These are phyloP conservation scores for Peromyscus attwateri DNA, from an alignment of 2,797 vertebrate genomes.

Conservation along the genomic window DNA sequence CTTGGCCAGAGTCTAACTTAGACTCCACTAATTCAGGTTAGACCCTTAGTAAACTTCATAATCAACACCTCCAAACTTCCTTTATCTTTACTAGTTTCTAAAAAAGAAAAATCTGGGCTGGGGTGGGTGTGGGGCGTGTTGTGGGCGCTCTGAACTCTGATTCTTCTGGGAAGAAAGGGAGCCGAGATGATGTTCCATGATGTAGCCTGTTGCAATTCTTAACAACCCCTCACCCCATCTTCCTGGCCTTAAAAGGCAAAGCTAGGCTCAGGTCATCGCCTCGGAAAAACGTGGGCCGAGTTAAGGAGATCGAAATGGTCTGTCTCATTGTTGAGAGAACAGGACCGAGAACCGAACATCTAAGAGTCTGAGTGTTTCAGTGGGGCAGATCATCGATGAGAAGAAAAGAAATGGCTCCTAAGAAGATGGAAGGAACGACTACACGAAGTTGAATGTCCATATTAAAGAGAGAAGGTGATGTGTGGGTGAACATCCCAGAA, in stretches of 20 bases:
- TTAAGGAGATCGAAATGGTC: not conserved
- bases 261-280: not conserved
- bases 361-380: not conserved
- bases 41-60: not conserved
- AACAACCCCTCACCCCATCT: no score
- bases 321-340: not conserved
- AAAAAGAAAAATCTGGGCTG: not conserved
- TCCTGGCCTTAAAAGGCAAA: not conserved
- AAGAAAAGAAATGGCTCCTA: not conserved
- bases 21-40: conserved; percentile 7
- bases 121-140: not conserved
- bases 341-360: conserved; percentile 20
- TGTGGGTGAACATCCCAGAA: not conserved
- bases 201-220: not conserved
- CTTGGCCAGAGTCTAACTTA: not conserved
- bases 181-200: not conserved
- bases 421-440: not conserved
- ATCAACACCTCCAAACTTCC: not conserved
- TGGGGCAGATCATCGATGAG: not conserved
- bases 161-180: not conserved
- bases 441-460: not conserved
- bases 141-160: conserved; percentile 30
- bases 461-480: not conserved
- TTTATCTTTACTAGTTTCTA: not conserved
- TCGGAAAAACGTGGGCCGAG: not conserved